These are phyloP conservation scores for Hypomecis punctinalis DNA, from an alignment of 2,888 invertebrate genomes.

Conservation along the genomic window DNA sequence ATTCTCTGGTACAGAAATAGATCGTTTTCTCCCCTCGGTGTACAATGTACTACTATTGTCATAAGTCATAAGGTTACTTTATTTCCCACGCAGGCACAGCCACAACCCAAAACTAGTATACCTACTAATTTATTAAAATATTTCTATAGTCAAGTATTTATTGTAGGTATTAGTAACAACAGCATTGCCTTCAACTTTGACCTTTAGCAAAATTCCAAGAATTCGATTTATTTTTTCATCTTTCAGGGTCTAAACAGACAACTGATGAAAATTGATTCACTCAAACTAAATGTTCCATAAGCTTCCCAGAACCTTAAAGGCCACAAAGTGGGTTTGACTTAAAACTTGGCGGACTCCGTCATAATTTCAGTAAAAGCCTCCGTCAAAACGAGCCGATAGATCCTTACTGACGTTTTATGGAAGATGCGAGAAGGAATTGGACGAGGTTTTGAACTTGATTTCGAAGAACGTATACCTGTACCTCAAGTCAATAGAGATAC, in stretches of 20 bases:
- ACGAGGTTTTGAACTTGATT: conserved; percentile 16
- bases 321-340: conserved; percentile 51
- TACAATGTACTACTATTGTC: too few relatives aligned
- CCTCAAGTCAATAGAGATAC: too few relatives aligned
- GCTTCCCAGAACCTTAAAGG: conserved; percentile 37
- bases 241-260: background rate
- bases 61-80: too few relatives aligned
- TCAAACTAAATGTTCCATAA: conserved; percentile 25
- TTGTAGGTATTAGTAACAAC: too few relatives aligned
- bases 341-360: conserved; percentile 61
- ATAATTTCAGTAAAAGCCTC: conserved; percentile 72
- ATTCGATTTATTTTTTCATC: background rate
- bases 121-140: too few relatives aligned
- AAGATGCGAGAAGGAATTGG: conserved; percentile 42
- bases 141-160: too few relatives aligned
- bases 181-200: too few relatives aligned
- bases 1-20: too few relatives aligned
- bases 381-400: conserved; percentile 62
- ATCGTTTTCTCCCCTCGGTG: too few relatives aligned
- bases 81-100: background rate
- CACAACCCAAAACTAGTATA: too few relatives aligned
- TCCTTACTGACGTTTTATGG: conserved; percentile 55
- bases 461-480: too few relatives aligned
- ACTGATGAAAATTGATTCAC: conserved; percentile 23
- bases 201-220: too few relatives aligned